Evolutionary conservation across 2,113 vertebrate genomes (phyloP).

Genomic region (Arizona elegans): DNA sequence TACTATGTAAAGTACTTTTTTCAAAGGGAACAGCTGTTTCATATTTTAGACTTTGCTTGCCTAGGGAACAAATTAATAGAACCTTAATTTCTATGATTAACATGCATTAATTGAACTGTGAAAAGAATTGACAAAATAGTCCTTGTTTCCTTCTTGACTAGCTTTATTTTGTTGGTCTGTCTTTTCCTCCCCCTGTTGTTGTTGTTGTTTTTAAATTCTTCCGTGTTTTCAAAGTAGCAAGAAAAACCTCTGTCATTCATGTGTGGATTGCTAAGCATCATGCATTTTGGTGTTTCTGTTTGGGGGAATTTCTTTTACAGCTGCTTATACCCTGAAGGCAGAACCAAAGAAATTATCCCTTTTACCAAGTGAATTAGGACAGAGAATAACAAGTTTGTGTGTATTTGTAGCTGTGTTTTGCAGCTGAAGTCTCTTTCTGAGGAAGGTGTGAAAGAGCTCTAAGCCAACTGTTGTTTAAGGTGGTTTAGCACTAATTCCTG

Average conservation of each 20-base stretch:
- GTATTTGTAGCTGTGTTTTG: constrained; percentile 3
- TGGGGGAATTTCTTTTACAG: not conserved
- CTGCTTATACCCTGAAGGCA: not conserved
- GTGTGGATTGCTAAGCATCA: not conserved
- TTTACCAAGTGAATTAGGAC: not conserved
- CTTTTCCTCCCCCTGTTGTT: not conserved
- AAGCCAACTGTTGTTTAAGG: not conserved
- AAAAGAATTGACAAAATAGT: constrained; percentile 17
- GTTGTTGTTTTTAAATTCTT: not conserved
- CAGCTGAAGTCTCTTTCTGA: not conserved
- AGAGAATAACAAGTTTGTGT: not conserved
- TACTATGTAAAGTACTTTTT: constrained; percentile 26
- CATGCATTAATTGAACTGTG: not conserved
- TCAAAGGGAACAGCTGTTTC: constrained; percentile 39
- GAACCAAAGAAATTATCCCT: not conserved
- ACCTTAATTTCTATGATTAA: constrained; percentile 15
- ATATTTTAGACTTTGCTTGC: constrained; percentile 14
- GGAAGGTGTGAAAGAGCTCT: not conserved
- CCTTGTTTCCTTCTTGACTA: not conserved
- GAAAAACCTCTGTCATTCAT: not conserved
- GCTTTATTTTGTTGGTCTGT: constrained; percentile 3
- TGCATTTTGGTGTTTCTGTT: not conserved
- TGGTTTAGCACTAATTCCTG: not conserved
- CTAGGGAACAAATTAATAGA: constrained; percentile 24
- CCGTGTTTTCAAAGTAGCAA: not conserved